Conservation (phyloP, 2,797 vertebrate species). For the Betta splendens region DNA sequence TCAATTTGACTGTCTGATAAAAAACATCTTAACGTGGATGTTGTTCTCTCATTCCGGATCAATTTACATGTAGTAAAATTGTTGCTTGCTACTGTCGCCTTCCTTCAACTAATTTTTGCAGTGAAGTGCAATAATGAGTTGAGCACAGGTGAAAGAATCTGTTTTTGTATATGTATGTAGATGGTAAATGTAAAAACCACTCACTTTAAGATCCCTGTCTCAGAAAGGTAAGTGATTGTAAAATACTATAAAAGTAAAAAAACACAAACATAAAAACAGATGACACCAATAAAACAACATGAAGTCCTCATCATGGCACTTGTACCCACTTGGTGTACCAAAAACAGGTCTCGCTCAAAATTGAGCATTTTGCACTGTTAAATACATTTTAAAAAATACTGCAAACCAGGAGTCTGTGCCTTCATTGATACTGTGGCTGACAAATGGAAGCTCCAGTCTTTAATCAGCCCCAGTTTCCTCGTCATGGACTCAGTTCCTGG, state of each 20-base stretch:
- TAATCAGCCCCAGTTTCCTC: conserved; percentile 1
- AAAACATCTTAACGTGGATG: neutral
- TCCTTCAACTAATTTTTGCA: neutral
- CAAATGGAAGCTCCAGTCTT: conserved; percentile 3
- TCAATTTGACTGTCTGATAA: conserved; percentile 18
- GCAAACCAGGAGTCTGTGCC: conserved; percentile 17
- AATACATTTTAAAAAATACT: conserved; percentile 44
- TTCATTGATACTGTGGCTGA: conserved; percentile 7
- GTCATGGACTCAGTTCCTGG: neutral
- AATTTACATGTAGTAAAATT: neutral
- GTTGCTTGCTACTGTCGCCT: neutral
- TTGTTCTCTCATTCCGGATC: conserved; percentile 1
- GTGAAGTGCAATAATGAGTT: neutral
- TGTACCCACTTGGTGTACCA: neutral
- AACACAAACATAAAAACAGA: conserved; percentile 23
- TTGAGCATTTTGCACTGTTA: conserved; percentile 16
- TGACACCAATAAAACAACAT: conserved; percentile 7
- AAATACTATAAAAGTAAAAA: conserved; percentile 43
- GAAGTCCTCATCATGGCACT: neutral
- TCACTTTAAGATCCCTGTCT: neutral
- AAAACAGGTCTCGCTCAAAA: neutral
- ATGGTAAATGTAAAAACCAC: conserved; percentile 4
- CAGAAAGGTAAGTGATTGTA: conserved; percentile 16
- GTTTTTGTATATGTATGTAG: neutral
- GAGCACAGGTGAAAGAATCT: neutral